These are phyloP conservation scores for Syrmaticus mikado DNA, from an alignment of 2,113 vertebrate species.

Conservation along the genomic window DNA sequence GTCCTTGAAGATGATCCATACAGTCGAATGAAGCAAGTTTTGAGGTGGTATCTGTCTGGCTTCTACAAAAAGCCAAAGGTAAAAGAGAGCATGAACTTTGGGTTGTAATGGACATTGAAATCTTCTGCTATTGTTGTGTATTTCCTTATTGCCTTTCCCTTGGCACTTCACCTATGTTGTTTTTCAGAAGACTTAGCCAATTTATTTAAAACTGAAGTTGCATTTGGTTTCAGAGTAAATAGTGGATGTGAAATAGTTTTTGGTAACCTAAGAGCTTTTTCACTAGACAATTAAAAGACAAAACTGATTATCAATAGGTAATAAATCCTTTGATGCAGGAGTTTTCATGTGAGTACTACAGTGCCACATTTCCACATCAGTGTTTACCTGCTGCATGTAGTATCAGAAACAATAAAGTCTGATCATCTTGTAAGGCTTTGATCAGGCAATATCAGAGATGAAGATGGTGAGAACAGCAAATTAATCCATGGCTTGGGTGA, in stretches of 20 bases:
- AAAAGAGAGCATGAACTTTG: constrained; percentile 16
- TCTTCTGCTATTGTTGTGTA: neutral
- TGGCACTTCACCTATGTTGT: neutral
- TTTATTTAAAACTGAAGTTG: neutral
- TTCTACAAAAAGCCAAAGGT: constrained; percentile 98
- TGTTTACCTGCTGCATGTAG: neutral
- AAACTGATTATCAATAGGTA: neutral
- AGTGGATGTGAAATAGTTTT: neutral
- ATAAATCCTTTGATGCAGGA: neutral
- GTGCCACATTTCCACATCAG: neutral
- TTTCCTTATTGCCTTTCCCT: neutral
- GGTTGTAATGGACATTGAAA: neutral
- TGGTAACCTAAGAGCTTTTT: neutral
- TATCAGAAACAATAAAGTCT: neutral
- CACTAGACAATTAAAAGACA: neutral
- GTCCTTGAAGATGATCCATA: constrained; percentile 86
- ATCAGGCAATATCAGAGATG: neutral
- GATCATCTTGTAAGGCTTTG: neutral
- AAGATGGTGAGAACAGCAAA: neutral
- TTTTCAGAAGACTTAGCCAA: neutral
- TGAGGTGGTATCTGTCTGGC: constrained; percentile 93
- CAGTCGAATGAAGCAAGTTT: constrained; percentile 88
- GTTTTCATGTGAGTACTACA: neutral
- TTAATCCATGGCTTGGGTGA: neutral
- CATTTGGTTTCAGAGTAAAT: neutral